Evolutionary conservation across 2,113 vertebrate species (phyloP).

Genomic region (Microcebus griseorufus): DNA sequence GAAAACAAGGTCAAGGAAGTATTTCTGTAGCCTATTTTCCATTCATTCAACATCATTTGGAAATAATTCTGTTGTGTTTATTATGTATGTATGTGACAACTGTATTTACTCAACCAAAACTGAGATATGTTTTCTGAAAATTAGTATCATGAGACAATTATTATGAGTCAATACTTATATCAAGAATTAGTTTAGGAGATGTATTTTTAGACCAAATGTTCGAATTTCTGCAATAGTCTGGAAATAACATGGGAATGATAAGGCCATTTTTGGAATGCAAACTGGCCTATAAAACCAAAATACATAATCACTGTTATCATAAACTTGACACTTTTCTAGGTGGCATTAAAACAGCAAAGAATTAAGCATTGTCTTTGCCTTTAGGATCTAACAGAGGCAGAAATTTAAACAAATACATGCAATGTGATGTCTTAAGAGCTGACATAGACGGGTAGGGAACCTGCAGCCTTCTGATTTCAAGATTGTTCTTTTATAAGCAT

Average conservation of each 20-base stretch:
- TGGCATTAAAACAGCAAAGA: not conserved
- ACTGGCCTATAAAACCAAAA: not conserved
- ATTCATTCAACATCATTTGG: not conserved
- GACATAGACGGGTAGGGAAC: no score
- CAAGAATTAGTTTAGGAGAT: not conserved
- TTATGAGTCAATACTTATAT: not conserved
- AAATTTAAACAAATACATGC: not conserved
- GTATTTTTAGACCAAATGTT: not conserved
- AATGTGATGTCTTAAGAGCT: not conserved
- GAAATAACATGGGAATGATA: not conserved
- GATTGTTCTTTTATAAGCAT: no score
- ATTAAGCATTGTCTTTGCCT: not conserved
- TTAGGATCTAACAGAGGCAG: not conserved
- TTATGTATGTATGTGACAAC: not conserved
- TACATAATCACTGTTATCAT: not conserved
- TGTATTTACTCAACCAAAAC: not conserved
- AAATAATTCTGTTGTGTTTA: not conserved
- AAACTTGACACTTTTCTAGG: not conserved
- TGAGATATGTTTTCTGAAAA: conserved; percentile 28
- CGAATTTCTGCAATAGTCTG: not conserved
- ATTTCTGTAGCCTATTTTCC: not conserved
- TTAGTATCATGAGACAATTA: not conserved
- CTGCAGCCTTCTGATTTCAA: no score
- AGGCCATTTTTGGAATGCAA: not conserved
- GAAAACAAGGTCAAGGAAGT: not conserved